Evolutionary conservation across 2,797 vertebrate genomes (phyloP).

Genomic region (Leptodactylus fallax): DNA sequence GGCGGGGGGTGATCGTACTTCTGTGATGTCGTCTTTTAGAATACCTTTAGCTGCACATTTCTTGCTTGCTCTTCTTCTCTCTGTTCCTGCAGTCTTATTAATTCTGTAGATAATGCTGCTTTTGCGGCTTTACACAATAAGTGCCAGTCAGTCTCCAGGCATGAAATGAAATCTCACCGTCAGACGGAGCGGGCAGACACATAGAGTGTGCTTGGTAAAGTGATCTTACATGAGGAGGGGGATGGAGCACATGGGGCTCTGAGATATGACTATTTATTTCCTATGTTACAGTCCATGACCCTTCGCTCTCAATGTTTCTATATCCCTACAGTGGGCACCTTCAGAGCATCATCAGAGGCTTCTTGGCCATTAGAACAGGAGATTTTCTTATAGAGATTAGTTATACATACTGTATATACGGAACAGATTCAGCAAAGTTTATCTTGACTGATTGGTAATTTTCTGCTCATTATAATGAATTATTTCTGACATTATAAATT

Average conservation of each 20-base stretch:
- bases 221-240: neutral
- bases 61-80: neutral
- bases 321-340: too few species aligned
- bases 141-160: slow-evolving; percentile 28
- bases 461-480: too few species aligned
- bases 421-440: too few species aligned
- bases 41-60: neutral
- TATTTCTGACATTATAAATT: too few species aligned
- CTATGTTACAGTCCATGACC: too few species aligned
- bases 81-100: slow-evolving; percentile 4
- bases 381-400: too few species aligned
- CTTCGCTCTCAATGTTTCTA: too few species aligned
- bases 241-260: neutral
- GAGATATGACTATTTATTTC: neutral
- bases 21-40: too few species aligned
- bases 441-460: too few species aligned
- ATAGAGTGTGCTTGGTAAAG: neutral
- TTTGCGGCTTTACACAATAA: slow-evolving; percentile 17
- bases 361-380: too few species aligned
- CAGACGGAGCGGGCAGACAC: neutral
- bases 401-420: too few species aligned
- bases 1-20: slow-evolving; percentile 11
- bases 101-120: slow-evolving; percentile 4
- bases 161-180: neutral
- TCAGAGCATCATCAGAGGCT: too few species aligned